Evolutionary conservation across 1,140 invertebrate species (phyloP), one percentile per base, ranked within the genome.

Genomic region (Dryas iulia): DNA sequence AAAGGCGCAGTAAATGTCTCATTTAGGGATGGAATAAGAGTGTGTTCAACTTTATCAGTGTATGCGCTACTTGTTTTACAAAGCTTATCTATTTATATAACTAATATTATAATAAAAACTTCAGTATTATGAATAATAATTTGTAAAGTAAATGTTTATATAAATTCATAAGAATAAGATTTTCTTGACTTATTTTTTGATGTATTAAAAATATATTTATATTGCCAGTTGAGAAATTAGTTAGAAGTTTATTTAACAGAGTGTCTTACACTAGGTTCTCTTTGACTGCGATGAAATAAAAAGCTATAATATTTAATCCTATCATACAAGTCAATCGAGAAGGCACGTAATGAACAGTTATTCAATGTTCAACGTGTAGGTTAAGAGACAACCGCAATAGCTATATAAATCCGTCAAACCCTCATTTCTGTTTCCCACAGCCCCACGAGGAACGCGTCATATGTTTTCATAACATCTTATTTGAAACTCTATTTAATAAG

Each of bases 371-470:
- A 62, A 35, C 33, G 57, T 64, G 61, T 63, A 54, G 60, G 66
- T 71, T 71, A 71, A 57, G 60, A 67, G 72, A 73, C 74, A 69
- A 73, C 71, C 67, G 67, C 33, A 69, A 70, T 63, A 57, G 54
- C 66, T 64, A 62, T 59, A 66, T 74, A 69, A 75, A 74, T 77
- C 74, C 70, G 63, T 67, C 69, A 66, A 76, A 76, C 72, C 68
- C 69, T 62, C 71, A 72, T 70, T 77, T 63, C 72, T 69, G 54
- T 69, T 78, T 79, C 77, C 74, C 77, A 79, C 77, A 79, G 77
- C 73, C 72, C 35, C 61, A 68, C 39, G 25, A 26, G n/a, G 0
- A 47, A 0, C 33, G 28, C 3, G 10, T 6, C 14, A 28, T 8
- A n/a, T 26, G 24, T 28, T 24, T 28, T 14, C 26, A 30, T n/a